Evolutionary conservation across 2,797 vertebrate genomes (phyloP), one percentile per base, ranked within the genome.

Genomic region (Hipposideros larvatus): DNA sequence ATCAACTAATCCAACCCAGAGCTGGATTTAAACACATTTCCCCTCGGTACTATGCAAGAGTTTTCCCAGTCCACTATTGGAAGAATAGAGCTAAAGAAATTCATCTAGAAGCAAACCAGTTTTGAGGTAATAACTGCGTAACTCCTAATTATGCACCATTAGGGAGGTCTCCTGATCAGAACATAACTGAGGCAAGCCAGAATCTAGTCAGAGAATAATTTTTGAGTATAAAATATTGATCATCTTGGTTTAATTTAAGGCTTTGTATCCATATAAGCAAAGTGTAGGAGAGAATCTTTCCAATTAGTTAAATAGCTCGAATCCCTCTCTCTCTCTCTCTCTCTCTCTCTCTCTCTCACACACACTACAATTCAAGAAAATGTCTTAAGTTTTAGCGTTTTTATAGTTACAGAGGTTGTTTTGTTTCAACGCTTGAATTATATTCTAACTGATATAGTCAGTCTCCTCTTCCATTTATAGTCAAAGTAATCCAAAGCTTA

Each of bases 31-130:
- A 98, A 97, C 96, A 97, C 91, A 97, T 97, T 98, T 98, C 97
- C 87, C 90, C 96, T 98, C 53, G 21, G 89, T 96, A 85, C 96
- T 97, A 91, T 94, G 95, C 85, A 97, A 95, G 95, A 96, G 96
- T 95, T 97, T 97, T 94, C 97, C 96, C 92, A 95, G 97, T 97
- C 90, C 94, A 95, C 97, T 97, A 96, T 55, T 43, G 95, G 96
- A 97, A 98, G 98, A 98, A 98, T 87, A 97, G 94, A 96, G 89
- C 95, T 97, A 97, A 98, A 98, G 97, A 98, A 98, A 98, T 95
- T 96, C 74, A 97, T 92, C 95, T 98, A 98, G 97, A 98, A 98
- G 93, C 94, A 97, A 98, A 98, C 97, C 94, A 90, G 88, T 97
- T 98, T 97, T 92, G 68, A 98, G 98, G 79, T 88, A 97, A 96